Evolutionary conservation across 2,797 vertebrate species (phyloP), one percentile per base, ranked within the genome.

Genomic region (Bovichtus variegatus): DNA sequence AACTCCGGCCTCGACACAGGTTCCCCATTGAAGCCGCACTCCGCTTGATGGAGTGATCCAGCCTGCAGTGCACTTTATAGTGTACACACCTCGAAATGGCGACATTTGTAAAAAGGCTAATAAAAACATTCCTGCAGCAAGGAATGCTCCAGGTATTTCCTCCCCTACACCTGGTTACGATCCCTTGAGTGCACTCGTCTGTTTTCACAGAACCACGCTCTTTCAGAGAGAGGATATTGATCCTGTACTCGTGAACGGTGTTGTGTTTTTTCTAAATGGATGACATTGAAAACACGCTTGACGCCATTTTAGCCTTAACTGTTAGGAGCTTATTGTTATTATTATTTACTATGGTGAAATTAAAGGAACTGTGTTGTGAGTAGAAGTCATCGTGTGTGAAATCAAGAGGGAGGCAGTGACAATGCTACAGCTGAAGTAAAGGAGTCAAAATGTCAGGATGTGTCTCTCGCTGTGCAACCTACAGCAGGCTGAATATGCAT

Each of bases 81-180:
- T 88, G 87, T 92, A 89, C 92, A 93, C 91, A 92, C 93, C 93
- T 93, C 84, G 73, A 90, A 94, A 94, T 92, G 92, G 93, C 80
- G 84, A 94, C 92, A 91, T 94, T 94, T 93, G 92, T 93, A 85
- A 90, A 91, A 91, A 86, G 83, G 72, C 89, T 91, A 93, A 92
- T 94, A 93, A 93, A 94, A 94, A 94, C 92, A 94, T 94, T 94
- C 93, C 91, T 87, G 65, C 64, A 78, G 74, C 69, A 21, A 89
- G 91, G 93, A 93, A 94, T 93, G 91, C 91, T 75, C 76, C 86
- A 91, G 92, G 94, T 94, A 94, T 94, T 94, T 94, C 92, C 93
- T 93, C 83, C 36, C 76, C 75, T 92, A 87, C 92, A 94, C 94
- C 94, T 94, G 90, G 92, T 88, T 93, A 80, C 86, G 79, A 93